Conservation (phyloP, 2,888 invertebrate genomes). For the Bellardia bayeri region DNA sequence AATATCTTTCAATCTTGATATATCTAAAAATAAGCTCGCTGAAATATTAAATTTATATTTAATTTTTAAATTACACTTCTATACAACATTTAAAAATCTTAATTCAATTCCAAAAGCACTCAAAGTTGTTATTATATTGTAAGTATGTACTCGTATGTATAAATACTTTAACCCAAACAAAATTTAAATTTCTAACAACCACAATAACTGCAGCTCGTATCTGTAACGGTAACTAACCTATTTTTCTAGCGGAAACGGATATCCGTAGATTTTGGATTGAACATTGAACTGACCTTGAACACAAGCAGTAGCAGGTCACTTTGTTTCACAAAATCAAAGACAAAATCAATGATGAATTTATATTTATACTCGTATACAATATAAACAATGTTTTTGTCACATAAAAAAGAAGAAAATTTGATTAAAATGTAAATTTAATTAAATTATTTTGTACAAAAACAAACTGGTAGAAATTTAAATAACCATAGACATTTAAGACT, state of each 20-base stretch:
- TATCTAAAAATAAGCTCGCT: too few relatives aligned
- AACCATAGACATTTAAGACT: neutral
- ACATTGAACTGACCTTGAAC: conserved; percentile 72
- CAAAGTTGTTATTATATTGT: too few relatives aligned
- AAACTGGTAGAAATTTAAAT: conserved; percentile 33
- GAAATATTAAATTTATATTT: too few relatives aligned
- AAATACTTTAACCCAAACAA: neutral
- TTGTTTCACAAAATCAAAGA: conserved; percentile 53
- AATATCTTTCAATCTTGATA: too few relatives aligned
- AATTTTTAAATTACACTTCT: too few relatives aligned
- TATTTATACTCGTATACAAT: neutral
- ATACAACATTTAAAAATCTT: neutral
- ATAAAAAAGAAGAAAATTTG: conserved; percentile 10
- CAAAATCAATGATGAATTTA: conserved; percentile 47
- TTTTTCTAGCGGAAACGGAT: conserved; percentile 70
- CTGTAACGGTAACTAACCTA: conserved; percentile 60
- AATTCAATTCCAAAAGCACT: neutral
- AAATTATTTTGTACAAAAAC: neutral
- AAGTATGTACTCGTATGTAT: neutral
- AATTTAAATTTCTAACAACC: conserved; percentile 2
- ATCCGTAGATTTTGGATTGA: conserved; percentile 66
- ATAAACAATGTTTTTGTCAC: neutral
- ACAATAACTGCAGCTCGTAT: conserved; percentile 20
- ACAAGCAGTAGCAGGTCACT: conserved; percentile 5
- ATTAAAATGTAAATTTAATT: conserved; percentile 39